Conservation (phyloP, 2,888 invertebrate species). For the Tanypteryx hageni region DNA sequence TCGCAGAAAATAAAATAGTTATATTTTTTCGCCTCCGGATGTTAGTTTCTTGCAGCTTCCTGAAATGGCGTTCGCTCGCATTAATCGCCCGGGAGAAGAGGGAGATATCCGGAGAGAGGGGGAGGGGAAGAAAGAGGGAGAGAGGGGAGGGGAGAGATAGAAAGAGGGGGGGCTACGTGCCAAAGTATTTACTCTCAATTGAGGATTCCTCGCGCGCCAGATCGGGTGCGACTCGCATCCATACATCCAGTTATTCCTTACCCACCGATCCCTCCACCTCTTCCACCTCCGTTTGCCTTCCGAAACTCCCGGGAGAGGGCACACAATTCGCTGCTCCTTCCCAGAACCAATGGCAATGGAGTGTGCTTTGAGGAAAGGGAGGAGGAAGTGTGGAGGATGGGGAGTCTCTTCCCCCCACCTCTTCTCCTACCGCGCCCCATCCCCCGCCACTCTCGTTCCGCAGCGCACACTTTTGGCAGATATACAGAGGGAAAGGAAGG, state of each 20-base stretch:
- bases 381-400: neutral
- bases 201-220: slow-evolving; percentile 52
- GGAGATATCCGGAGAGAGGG: neutral
- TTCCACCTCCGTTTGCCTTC: neutral
- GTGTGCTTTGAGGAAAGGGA: slow-evolving; percentile 24
- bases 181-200: slow-evolving; percentile 64
- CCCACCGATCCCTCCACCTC: neutral
- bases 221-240: slow-evolving; percentile 47
- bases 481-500: slow-evolving; percentile 61
- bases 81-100: slow-evolving; percentile 40
- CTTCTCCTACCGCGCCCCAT: neutral
- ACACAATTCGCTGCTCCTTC: slow-evolving; percentile 42
- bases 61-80: slow-evolving; percentile 43
- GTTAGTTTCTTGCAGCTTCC: slow-evolving; percentile 57
- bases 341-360: slow-evolving; percentile 36
- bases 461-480: slow-evolving; percentile 62
- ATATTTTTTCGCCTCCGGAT: slow-evolving; percentile 30
- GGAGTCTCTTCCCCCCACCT: neutral
- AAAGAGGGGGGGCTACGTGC: slow-evolving; percentile 40
- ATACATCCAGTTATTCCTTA: slow-evolving; percentile 44
- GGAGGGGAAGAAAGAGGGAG: neutral
- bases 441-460: slow-evolving; percentile 8
- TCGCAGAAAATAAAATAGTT: slow-evolving; percentile 53
- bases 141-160: neutral
- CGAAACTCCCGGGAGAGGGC: slow-evolving; percentile 37